Percentiles rank a stretch among this genome's conserved stretches.
phyloP scores from a whole-genome alignment of 1,140 invertebrate genomes.

The Neotoxoptera formosana region DNA sequence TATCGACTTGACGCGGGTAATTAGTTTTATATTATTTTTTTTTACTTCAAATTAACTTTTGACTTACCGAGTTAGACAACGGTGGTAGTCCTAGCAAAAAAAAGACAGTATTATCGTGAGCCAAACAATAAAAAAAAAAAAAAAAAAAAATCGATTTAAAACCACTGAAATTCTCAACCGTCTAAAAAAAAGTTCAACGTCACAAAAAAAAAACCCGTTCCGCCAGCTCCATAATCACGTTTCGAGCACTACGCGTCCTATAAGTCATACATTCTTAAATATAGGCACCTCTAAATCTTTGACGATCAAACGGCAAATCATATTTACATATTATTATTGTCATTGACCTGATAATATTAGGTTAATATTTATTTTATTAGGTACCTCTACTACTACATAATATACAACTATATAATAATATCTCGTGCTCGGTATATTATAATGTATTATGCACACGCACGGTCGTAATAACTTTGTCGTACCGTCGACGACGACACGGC shows the following conservation, averaged over 20 bases:
- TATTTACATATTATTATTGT: not conserved
- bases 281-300: not conserved
- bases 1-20: not conserved
- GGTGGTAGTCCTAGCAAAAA: not conserved
- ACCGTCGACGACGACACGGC: not conserved
- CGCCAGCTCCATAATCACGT: not conserved
- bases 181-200: not conserved
- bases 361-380: not conserved
- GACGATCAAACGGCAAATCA: not conserved
- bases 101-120: not conserved
- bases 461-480: not conserved
- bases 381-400: no score
- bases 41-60: not conserved
- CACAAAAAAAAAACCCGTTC: not conserved
- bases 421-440: not conserved
- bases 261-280: not conserved
- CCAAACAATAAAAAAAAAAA: not conserved
- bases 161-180: not conserved
- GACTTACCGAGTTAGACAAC: not conserved
- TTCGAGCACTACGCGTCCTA: not conserved
- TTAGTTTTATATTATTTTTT: not conserved
- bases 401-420: not conserved
- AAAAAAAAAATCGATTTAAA: not conserved
- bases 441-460: not conserved
- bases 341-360: not conserved